Base-by-base conservation (phyloP, 2,888 invertebrate species). In the Cryptosula pallasiana region DNA sequence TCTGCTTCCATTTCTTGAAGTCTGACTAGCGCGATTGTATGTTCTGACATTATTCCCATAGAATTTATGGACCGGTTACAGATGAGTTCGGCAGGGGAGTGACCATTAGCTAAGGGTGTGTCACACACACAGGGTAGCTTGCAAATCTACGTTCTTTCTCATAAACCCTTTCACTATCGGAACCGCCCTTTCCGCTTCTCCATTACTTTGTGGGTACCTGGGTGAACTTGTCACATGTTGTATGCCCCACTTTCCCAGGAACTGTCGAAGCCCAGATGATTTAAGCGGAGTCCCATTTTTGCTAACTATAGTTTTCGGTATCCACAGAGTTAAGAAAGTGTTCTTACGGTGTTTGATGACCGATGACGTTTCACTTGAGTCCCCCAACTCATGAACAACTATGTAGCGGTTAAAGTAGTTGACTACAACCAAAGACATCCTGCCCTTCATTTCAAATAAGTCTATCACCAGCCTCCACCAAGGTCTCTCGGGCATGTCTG, bases 271-370 rank as follows among this genome's bases (percentile, higher is more conserved):
- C 2, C 20, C 70, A 23, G 9, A 5, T 16, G 32, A 32, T 2
- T 13, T 9, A 35, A 20, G 35, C 36, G 34, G 73, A 27, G 72
- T 72, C 1, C 71, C 73, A 35, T 73, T 73, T 13, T 73, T 58
- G 20, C 45, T 58, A 13, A 35, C n/a, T 9, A 73, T 35, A 20
- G 32, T n/a, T 3, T 54, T 36, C 16, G 72, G 72, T n/a, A 73
- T 57, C 1, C 73, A 54, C 27, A 54, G 72, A 20, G 32, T 73
- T 9, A 9, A 45, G 20, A 45, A 45, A n/a, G 20, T 13, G 45
- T 45, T 20, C 45, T 45, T 20, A 9, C 9, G 45, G 9, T 45
- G 9, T 45, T 20, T 20, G 9, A 45, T 20, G 9, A 45, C 45
- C 9, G 45, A 13, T 45, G 45, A 9, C 20, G 45, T 13, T 13